A percentile compares a stretch with the other conserved stretches of the same genome.
Evolutionary conservation across 2,797 vertebrate species (phyloP).

Genomic region (Anabacerthia variegaticeps): DNA sequence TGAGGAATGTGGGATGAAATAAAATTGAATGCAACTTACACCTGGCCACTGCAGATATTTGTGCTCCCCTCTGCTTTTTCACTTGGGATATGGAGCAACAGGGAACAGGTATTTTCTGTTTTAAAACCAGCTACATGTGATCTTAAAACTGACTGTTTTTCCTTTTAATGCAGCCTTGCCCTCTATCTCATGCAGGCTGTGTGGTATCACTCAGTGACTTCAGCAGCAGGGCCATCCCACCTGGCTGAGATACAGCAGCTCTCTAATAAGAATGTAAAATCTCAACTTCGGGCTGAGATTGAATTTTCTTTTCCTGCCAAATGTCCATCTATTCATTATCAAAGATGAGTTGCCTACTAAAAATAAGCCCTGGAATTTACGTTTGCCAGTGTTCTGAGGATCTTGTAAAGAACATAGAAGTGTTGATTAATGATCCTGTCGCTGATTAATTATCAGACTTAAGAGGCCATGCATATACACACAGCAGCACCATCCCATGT

Average conservation of each 20-base stretch:
- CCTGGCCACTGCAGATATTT: neutral
- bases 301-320: neutral
- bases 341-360: neutral
- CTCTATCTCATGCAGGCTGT: neutral
- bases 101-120: neutral
- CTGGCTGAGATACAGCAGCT: neutral
- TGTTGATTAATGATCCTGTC: neutral
- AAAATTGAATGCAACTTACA: neutral
- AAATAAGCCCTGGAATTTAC: constrained; percentile 9
- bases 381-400: neutral
- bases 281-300: neutral
- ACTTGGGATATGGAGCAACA: neutral
- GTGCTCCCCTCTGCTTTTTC: neutral
- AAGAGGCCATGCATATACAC: neutral
- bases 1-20: neutral
- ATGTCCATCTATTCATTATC: neutral
- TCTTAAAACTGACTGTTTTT: neutral
- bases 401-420: neutral
- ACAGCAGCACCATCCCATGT: neutral
- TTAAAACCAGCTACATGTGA: neutral
- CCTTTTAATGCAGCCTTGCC: neutral
- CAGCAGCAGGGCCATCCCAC: neutral
- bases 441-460: constrained; percentile 14
- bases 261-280: neutral
- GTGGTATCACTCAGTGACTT: neutral